Evolutionary conservation across 2,797 vertebrate species (phyloP), one percentile per base, ranked within the genome.

Genomic region (Hafferia zeledoni): DNA sequence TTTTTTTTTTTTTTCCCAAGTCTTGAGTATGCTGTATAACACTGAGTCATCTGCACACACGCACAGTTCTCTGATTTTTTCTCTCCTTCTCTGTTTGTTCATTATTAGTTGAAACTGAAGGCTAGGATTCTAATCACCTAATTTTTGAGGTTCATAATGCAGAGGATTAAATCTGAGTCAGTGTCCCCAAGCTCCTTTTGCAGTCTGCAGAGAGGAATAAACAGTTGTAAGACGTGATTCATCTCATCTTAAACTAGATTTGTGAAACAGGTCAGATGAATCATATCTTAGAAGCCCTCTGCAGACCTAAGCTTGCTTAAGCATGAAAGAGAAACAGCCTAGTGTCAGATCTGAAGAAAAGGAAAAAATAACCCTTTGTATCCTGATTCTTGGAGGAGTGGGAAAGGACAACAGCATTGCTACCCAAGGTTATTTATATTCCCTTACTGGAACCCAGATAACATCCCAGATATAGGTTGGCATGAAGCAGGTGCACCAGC

Each of bases 191-290:
- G 83, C 83, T 91, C 81, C 52, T 49, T 90, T 93, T 86, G 65
- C 88, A 84, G 93, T 69, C 90, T 90, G 31, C 78, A 25, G 59
- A 82, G 72, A 81, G 53, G 57, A 85, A 86, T 85, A 90, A 95
- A 70, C 78, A 86, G 43, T 91, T 91, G 79, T 86, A 81, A 87
- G 55, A 87, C 52, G 56, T 94, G 93, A 95, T 96, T 96, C 94
- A 96, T 96, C 88, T 69, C 65, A 86, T 88, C 70, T 91, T 93
- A 90, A 91, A 89, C 83, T 78, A 82, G 88, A 96, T 95, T 81
- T 90, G 85, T 93, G 88, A 94, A 95, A 92, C 74, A 79, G 91
- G 90, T 95, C 94, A 90, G 80, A 82, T 95, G 94, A 96, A 95
- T 96, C 94, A 91, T 49, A 59, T 90, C 63, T 93, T 70, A 90